Evolutionary conservation across 2,888 invertebrate species (phyloP), one percentile per base, ranked within the genome.

Genomic region (Creontiades dilutus): DNA sequence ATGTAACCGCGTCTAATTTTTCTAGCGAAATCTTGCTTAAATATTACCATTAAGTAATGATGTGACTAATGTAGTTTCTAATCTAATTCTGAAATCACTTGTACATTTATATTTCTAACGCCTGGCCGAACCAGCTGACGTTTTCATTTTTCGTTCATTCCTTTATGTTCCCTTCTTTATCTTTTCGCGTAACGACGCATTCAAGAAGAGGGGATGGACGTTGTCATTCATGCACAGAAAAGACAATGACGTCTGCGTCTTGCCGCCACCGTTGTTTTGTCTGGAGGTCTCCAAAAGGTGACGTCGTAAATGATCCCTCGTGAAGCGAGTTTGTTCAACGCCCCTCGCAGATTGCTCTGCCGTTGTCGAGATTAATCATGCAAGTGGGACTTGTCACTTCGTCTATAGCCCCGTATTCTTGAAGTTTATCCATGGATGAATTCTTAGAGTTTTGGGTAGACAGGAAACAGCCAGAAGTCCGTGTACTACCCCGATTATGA

Each of bases 161-260:
- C 16, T 52, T 12, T 7, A 52, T 7, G 11, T 52, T 52, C 5
- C 13, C 48, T 52, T 52, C 52, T 52, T 75, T 28, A n/a, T 13
- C 75, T 75, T 7, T 19, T 75, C 23, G 75, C 19, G n/a, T 75
- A 75, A 75, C 13, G 52, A 16, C 11, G n/a, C 75, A 75, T 19
- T 75, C 16, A 75, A 23, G 11, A n/a, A n/a, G n/a, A 23, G 9
- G 23, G 68, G 68, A 23, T 19, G 27, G 11, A 68, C 19, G 27
- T 23, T 68, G 68, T 23, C 68, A 68, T 68, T 68, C 68, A 68
- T 68, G 68, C 68, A 23, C 23, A 23, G 23, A 23, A 23, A 23
- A 68, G 68, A 68, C 68, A 68, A 68, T 68, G 68, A 68, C 11
- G 68, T 68, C 68, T 68, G 68, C 68, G 3, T 13, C 68, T 23